phyloP scores from a whole-genome alignment of 2,113 vertebrate genomes.

The Todiramphus chloris region DNA sequence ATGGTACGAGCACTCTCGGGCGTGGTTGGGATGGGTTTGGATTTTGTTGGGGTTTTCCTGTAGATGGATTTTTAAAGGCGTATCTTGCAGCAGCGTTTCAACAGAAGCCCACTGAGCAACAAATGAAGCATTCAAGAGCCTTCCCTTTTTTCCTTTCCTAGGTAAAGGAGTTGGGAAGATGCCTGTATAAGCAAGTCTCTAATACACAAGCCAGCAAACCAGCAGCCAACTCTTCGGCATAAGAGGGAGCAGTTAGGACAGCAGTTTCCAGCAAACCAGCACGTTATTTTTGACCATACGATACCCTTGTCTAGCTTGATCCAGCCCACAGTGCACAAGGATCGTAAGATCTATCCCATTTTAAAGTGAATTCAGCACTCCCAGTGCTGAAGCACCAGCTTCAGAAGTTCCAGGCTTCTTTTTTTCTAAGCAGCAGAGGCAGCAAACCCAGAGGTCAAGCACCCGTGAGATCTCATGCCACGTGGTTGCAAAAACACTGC shows the following conservation, averaged over 20 bases:
- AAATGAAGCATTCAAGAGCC: not conserved
- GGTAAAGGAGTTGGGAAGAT: not conserved
- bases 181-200: not conserved
- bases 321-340: not conserved
- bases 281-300: not conserved
- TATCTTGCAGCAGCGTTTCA: not conserved
- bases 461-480: not conserved
- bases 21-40: not conserved
- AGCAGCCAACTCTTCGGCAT: not conserved
- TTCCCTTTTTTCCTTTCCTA: not conserved
- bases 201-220: not conserved
- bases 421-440: not conserved
- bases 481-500: not conserved
- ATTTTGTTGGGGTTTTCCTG: not conserved
- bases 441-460: not conserved
- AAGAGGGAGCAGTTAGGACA: not conserved
- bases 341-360: rapidly evolving
- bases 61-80: not conserved
- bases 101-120: not conserved
- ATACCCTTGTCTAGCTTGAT: not conserved
- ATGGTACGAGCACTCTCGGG: rapidly evolving
- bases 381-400: not conserved
- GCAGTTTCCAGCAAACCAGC: not conserved
- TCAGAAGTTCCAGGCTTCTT: not conserved
- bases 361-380: not conserved